Base-by-base conservation (phyloP, 2,113 vertebrate genomes). In the Salvelinus namaycush region DNA sequence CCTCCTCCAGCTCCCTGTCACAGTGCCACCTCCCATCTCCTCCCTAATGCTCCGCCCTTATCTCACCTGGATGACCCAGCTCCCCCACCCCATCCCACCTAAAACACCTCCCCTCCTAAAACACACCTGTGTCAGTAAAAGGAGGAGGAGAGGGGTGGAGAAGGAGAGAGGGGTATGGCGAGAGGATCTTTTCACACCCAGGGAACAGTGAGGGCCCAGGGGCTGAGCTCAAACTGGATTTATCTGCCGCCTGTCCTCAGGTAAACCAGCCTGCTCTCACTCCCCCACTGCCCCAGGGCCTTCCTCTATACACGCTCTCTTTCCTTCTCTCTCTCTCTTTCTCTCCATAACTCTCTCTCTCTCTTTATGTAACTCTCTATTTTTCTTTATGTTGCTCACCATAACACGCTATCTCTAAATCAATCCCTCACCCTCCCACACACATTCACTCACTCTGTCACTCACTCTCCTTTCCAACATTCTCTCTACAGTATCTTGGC, bases 161-260 rank as follows among this genome's bases (percentile, higher is more conserved):
- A 51, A 51, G 49, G 49, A 54, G 51, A 54, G 51, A 13, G 49
- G 34, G 39, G 39, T 8, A 39, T 39, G 39, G 39, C 14, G 14
- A 51, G 49, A 54, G 51, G 51, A 54, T 54, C 3, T 54, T 54
- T 54, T 54, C 3, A 54, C 51, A 54, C 51, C 51, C 14, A 27
- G 34, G 79, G 79, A 91, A 83, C 84, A 86, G 83, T 80, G 59
- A 64, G 77, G 1, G 84, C 87, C 87, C 81, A 64, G 84, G 88
- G 89, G 84, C 80, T 81, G 84, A 91, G 83, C 76, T 76, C 68
- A 81, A 92, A 92, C 90, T 88, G 86, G 91, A 91, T 92, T 88
- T 91, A 92, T 87, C 90, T 92, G 90, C 87, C 85, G 84, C 9
- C 81, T 79, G 84, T 87, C 86, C 77, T 68, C 26, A 82, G 84